These are phyloP conservation scores for Sinopyrophorus schimmeli DNA, from an alignment of 2,888 invertebrate genomes.

Conservation along the genomic window DNA sequence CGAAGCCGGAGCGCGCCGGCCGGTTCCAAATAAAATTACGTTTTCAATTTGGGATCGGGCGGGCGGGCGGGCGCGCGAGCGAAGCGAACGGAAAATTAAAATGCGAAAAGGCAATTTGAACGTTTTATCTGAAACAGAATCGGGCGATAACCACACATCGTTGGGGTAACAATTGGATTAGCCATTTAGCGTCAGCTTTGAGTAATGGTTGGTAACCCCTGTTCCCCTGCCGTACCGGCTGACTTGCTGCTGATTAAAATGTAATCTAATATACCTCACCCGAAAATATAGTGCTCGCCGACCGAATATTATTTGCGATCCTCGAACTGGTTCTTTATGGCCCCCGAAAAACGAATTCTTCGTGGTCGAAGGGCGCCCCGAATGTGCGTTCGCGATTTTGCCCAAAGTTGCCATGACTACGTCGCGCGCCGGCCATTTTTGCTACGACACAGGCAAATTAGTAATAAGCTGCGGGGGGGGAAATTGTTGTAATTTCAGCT, in stretches of 20 bases:
- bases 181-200: slow-evolving; percentile 58
- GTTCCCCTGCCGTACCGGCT: slow-evolving; percentile 43
- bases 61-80: too few species aligned
- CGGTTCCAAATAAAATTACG: too few species aligned
- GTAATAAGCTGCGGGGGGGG: too few species aligned
- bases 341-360: slow-evolving; percentile 2
- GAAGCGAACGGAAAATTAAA: too few species aligned
- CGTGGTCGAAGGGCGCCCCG: too few species aligned
- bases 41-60: too few species aligned
- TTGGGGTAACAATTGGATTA: slow-evolving; percentile 57
- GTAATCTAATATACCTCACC: slow-evolving; percentile 58
- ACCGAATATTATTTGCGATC: slow-evolving; percentile 30
- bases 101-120: slow-evolving; percentile 35
- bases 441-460: too few species aligned
- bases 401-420: too few species aligned
- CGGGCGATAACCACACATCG: slow-evolving; percentile 55
- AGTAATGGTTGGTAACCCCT: slow-evolving; percentile 57
- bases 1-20: too few species aligned
- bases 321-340: slow-evolving; percentile 26
- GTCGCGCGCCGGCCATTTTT: too few species aligned
- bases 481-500: too few species aligned
- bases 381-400: too few species aligned
- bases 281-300: slow-evolving; percentile 49
- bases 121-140: slow-evolving; percentile 43
- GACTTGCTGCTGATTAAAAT: slow-evolving; percentile 57